Percentiles rank a stretch among this genome's conserved stretches.
Conservation (phyloP, 2,113 vertebrate genomes). For the Columba livia region DNA sequence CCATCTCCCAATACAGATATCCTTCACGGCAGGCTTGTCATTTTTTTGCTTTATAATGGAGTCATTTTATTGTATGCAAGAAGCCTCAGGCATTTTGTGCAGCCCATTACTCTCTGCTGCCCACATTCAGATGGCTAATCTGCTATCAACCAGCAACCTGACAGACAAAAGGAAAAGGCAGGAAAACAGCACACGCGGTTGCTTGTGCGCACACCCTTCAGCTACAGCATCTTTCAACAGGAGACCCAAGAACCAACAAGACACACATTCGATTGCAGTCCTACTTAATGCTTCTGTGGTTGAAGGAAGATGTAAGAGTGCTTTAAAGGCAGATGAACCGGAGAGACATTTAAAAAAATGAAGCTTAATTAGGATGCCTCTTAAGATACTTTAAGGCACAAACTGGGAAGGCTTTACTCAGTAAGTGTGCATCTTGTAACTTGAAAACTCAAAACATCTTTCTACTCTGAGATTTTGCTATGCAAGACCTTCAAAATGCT, state of each 20-base stretch:
- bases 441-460: background rate
- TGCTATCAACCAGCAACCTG: constrained; percentile 59
- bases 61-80: constrained; percentile 42
- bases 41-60: constrained; percentile 49
- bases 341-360: background rate
- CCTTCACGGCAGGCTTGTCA: constrained; percentile 25
- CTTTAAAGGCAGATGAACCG: background rate
- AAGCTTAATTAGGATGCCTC: background rate
- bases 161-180: constrained; percentile 63
- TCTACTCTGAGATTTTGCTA: background rate
- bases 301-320: background rate
- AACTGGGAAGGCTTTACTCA: background rate
- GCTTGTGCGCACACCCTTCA: background rate
- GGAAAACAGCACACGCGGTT: constrained; percentile 14
- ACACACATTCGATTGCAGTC: background rate
- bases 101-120: constrained; percentile 65
- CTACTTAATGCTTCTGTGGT: background rate
- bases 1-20: constrained; percentile 16
- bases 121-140: constrained; percentile 63
- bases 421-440: background rate
- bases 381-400: background rate
- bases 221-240: background rate
- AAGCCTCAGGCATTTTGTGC: constrained; percentile 48
- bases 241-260: constrained; percentile 4
- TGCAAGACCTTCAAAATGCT: background rate